Evolutionary conservation across 1,140 invertebrate genomes (phyloP), one percentile per base, ranked within the genome.

Genomic region (Aphelinus certus): DNA sequence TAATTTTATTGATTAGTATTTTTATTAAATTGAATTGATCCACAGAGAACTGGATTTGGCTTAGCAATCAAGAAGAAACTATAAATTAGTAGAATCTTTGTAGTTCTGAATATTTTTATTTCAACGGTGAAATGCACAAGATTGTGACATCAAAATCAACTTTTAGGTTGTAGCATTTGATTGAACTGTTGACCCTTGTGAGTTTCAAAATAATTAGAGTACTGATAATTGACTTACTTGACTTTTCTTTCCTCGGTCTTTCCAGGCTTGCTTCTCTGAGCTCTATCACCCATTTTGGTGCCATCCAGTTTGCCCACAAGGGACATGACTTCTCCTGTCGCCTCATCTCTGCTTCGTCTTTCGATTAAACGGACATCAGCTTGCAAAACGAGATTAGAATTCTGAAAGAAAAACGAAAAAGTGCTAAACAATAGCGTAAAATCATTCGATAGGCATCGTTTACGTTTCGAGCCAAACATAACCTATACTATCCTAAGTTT

Each of bases 301-400:
- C 95, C 96, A n/a, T 92, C 91, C 9, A 99, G 87, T 85, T 98
- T 97, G 1, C 97, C 97, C 45, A 94, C 93, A 78, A 99, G 91
- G 63, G 98, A 96, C 86, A 98, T 92, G 80, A 99, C 98, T 89
- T 99, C 98, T 58, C 98, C 98, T 0, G 98, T 99, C 2, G 98
- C 96, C 89, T 99, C 98, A 98, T 99, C 98, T 85, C 97, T 90
- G 63, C 96, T 96, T 78, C 98, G 91, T 80, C 97, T 89, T 89
- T 99, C 98, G 80, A 99, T 99, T 5, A 99, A 91, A 64, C 98
- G 93, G 56, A 98, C 96, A 90, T 99, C 98, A 81, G 98, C 98
- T 97, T 99, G 97, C 79, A 99, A 89, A 71, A 99, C 98, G 88
- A 99, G 94, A 92, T 99, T 99, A 0, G 98, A 99, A 88, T 99